phyloP scores from a whole-genome alignment of 2,797 vertebrate genomes.

The Corythornis leucogaster region DNA sequence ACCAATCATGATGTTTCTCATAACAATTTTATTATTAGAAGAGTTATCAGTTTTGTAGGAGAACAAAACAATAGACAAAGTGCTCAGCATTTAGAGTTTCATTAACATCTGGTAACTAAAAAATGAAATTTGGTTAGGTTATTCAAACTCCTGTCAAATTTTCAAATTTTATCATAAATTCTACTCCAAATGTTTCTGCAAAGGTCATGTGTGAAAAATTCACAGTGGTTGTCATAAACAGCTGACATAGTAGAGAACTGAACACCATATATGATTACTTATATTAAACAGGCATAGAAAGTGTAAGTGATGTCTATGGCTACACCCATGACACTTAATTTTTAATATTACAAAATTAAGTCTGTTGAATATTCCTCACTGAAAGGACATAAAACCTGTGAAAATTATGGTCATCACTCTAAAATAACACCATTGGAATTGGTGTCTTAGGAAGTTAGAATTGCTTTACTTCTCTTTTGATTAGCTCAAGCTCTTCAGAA shows the following conservation, averaged over 20 bases:
- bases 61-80: neutral
- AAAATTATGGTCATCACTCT: neutral
- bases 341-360: neutral
- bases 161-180: neutral
- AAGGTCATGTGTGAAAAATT: neutral
- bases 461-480: neutral
- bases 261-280: neutral
- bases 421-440: neutral
- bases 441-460: neutral
- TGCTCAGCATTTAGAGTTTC: neutral
- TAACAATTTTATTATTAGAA: neutral
- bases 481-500: neutral
- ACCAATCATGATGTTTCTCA: neutral
- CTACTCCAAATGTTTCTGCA: neutral
- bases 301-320: neutral
- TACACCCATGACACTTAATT: neutral
- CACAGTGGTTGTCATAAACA: neutral
- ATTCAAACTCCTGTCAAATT: neutral
- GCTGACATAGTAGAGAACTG: neutral
- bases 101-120: neutral
- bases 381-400: neutral
- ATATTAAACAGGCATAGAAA: neutral
- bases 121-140: neutral
- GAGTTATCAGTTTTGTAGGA: neutral
- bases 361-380: neutral